Base-by-base conservation (phyloP, 2,888 invertebrate genomes). In the Iselma pallidipennis region DNA sequence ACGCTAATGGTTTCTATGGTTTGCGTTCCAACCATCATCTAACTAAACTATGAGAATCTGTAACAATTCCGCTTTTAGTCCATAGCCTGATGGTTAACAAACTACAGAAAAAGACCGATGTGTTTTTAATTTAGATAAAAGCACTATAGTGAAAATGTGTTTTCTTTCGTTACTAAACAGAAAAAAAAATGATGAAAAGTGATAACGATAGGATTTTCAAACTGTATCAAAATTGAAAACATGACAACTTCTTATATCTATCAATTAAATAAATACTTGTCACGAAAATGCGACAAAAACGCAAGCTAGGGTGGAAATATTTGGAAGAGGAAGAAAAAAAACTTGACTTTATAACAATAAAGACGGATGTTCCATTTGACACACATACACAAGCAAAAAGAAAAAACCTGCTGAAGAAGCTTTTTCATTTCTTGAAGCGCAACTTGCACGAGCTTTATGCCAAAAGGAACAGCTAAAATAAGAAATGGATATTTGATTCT, bases 1-100 rank as follows among this genome's bases (percentile, higher is more conserved):
- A 73, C 74, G 70, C 69, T 74, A 74, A 74, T 73, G 74, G 73
- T 73, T 71, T 62, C 70, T 60, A 66, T 65, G 72, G 68, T 68
- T 65, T 66, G n/a, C n/a, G n/a, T n/a, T n/a, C n/a, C 64, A 61
- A 21, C 21, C 4, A 45, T 45, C 12, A 3, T n/a, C n/a, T 58
- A 62, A 57, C 61, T 57, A 37, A 62, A 65, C 55, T 60, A 60
- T 54, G 29, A 31, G 56, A 56, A 51, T 42, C 26, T 14, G 12
- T 4, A 16, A 9, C 45, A 21, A 23, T 53, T 48, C 53, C 42
- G 31, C 19, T 48, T 53, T 53, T 25, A 54, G 45, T 19, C 45
- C 52, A 26, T 10, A 42, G 4, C 2, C 21, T 19, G 45, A 21
- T 45, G 10, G 19, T 37, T 4, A 1, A 9, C 9, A 6, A 12